Evolutionary conservation across 2,797 vertebrate genomes (phyloP), one percentile per base, ranked within the genome.

Genomic region (Eulemur mongoz): DNA sequence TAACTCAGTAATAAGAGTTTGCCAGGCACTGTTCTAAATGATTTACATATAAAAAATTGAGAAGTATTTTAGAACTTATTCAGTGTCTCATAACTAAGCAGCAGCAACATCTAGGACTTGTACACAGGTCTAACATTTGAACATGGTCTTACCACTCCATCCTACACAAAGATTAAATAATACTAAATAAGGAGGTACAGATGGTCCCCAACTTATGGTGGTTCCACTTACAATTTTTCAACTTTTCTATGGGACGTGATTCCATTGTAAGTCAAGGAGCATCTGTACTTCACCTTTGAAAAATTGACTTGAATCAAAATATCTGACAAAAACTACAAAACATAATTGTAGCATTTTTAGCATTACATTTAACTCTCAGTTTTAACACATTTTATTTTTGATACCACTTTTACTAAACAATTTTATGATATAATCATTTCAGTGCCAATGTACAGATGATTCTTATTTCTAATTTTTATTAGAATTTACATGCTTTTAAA

Each of bases 401-500:
- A 88, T 57, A 22, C 72, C 32, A 70, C n/a, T n/a, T 8, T 72
- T 67, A 73, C 5, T 54, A 89, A 97, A 84, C 98, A 79, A 94
- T 94, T 96, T 92, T 87, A 87, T 92, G 89, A 97, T 32, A 43
- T 89, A 98, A 96, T 98, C 76, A 96, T 61, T 45, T 98, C 43
- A 79, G 90, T 79, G 80, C 12, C 15, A 94, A 91, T 73, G 78
- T 72, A 23, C 0, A 78, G 4, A 92, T 57, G 75, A 93, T 93
- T 57, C 32, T 91, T 87, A 43, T 27, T 40, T 61, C 17, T 78
- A 57, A 57, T 86, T 91, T 96, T 93, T 59, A 89, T 59, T 63
- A 96, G 86, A 96, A 72, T 98, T 97, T 96, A 97, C 98, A 96
- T 97, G 70, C 59, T 97, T 96, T 57, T 79, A 84, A 96, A 96